Conservation (phyloP, 2,888 invertebrate genomes). For the Phalera bucephala region DNA sequence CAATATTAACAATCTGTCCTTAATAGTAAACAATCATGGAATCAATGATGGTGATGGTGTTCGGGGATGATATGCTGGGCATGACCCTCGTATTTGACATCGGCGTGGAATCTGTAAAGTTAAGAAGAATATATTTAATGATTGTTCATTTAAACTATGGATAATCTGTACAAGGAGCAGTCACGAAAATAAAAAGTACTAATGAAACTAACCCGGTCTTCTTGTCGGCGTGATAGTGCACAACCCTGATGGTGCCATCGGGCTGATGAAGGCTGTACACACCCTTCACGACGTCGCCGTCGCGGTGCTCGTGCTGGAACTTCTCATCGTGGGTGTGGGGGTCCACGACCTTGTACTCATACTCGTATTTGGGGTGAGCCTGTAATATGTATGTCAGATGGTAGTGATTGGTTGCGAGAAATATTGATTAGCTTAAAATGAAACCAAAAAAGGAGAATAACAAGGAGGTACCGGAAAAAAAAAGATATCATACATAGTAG, state of each 20-base stretch:
- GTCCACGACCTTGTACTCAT: conserved; percentile 66
- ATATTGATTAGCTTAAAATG: too few relatives aligned
- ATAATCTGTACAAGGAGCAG: too few relatives aligned
- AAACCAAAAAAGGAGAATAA: too few relatives aligned
- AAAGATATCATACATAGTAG: conserved; percentile 20
- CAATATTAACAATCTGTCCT: too few relatives aligned
- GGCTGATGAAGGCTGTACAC: conserved; percentile 14
- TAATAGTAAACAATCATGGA: too few relatives aligned
- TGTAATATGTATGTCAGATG: not conserved
- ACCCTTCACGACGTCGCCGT: too few relatives aligned
- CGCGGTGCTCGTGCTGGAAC: conserved; percentile 52
- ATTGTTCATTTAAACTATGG: too few relatives aligned
- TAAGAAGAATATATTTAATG: too few relatives aligned
- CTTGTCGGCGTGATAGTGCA: conserved; percentile 76
- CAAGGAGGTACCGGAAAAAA: too few relatives aligned
- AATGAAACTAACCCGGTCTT: conserved; percentile 38
- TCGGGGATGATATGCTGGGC: too few relatives aligned
- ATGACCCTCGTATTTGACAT: conserved; percentile 31
- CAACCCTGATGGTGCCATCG: conserved; percentile 31
- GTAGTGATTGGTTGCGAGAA: not conserved
- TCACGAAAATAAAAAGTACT: too few relatives aligned
- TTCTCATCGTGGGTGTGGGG: conserved; percentile 80
- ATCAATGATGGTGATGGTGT: too few relatives aligned
- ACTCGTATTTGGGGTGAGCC: conserved; percentile 35
- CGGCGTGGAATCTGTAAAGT: conserved; percentile 51